A percentile compares a stretch with the other conserved stretches of the same genome.
These are phyloP conservation scores for Calosoma granatense DNA, from an alignment of 1,140 invertebrate species.

Conservation along the genomic window DNA sequence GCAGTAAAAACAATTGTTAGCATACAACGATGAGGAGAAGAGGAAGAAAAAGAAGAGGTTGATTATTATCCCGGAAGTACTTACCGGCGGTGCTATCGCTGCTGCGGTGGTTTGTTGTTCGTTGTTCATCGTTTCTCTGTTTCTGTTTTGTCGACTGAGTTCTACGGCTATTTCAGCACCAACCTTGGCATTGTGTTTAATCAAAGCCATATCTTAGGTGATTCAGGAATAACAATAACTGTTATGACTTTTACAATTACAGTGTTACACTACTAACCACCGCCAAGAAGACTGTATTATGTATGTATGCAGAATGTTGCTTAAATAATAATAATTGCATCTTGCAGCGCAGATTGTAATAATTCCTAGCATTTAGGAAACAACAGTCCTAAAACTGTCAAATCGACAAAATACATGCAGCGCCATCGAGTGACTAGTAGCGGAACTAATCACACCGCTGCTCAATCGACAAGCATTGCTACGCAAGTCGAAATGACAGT, in stretches of 20 bases:
- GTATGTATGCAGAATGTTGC: conserved; percentile 30
- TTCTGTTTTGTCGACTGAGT: conserved; percentile 36
- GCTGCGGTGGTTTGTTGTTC: conserved; percentile 16
- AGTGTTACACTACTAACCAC: background rate
- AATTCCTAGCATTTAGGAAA: no score
- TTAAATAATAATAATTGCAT: conserved; percentile 29
- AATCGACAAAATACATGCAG: no score
- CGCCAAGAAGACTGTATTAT: conserved; percentile 11
- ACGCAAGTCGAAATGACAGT: no score
- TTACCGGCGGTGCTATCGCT: conserved; percentile 20
- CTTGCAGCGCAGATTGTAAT: conserved; percentile 24
- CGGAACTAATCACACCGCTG: no score
- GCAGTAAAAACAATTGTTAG: no score
- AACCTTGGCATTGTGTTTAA: conserved; percentile 84
- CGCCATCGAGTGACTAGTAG: no score
- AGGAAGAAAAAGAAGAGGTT: no score
- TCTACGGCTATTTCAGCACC: conserved; percentile 73
- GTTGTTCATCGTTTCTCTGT: conserved; percentile 23
- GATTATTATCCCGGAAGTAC: no score
- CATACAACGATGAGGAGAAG: no score
- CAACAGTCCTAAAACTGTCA: no score
- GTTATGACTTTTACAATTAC: conserved; percentile 11
- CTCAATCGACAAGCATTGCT: no score
- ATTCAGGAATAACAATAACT: conserved; percentile 19
- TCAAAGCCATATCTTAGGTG: conserved; percentile 74